These are phyloP conservation scores for Drosophila bifasciata DNA, from an alignment of 1,140 invertebrate genomes.

Conservation along the genomic window DNA sequence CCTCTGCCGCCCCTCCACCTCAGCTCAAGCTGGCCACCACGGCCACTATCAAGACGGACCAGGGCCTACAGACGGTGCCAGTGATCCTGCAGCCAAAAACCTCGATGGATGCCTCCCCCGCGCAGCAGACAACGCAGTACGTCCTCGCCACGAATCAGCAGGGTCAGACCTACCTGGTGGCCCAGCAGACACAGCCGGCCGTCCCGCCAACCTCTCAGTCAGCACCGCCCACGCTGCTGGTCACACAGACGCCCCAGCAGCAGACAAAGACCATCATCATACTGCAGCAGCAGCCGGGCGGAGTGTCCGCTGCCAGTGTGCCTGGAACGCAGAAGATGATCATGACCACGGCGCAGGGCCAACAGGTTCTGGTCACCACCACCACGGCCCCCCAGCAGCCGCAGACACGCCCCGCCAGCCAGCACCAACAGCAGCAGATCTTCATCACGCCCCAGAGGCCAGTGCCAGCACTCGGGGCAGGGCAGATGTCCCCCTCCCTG, in stretches of 20 bases:
- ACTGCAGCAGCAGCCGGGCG: slow-evolving; percentile 87
- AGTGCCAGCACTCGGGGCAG: slow-evolving; percentile 57
- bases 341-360: slow-evolving; percentile 88
- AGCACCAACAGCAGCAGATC: slow-evolving; percentile 60
- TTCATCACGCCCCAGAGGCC: slow-evolving; percentile 74
- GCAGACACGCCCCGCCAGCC: slow-evolving; percentile 31
- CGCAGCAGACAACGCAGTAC: slow-evolving; percentile 70
- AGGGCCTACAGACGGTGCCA: slow-evolving; percentile 83
- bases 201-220: slow-evolving; percentile 42
- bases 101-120: slow-evolving; percentile 58
- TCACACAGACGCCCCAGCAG: slow-evolving; percentile 81
- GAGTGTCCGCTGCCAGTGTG: slow-evolving; percentile 43
- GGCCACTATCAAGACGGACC: slow-evolving; percentile 84
- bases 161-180: slow-evolving; percentile 86
- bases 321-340: slow-evolving; percentile 86
- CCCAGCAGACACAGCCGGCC: slow-evolving; percentile 82
- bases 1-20: slow-evolving; percentile 36
- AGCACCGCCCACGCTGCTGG: slow-evolving; percentile 65
- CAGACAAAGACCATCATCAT: slow-evolving; percentile 90
- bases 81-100: slow-evolving; percentile 85
- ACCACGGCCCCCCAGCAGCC: slow-evolving; percentile 63
- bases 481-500: slow-evolving; percentile 75
- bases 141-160: slow-evolving; percentile 81
- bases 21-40: slow-evolving; percentile 76
- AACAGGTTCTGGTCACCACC: slow-evolving; percentile 87